Base-by-base conservation (phyloP, 2,888 invertebrate genomes). In the Synanthedon tipuliformis region DNA sequence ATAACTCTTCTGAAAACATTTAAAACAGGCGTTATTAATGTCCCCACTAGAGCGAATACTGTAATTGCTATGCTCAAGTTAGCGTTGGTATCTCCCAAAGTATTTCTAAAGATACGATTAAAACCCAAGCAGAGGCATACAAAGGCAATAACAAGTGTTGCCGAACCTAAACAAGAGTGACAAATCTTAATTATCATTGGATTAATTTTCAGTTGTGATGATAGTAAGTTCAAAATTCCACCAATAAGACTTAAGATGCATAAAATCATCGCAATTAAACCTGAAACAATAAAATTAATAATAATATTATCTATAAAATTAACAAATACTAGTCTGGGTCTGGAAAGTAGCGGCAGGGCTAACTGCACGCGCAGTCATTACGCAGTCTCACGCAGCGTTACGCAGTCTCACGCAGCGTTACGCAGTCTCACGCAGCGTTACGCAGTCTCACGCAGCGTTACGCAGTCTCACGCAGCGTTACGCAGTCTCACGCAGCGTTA, bases 211-310 rank as follows among this genome's bases (percentile, higher is more conserved):
- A 61, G 23, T 16, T 55, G 57, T 4, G 52, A 52, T 7, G 63
- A 56, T 34, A 62, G 64, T 2, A 77, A 62, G 50, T 72, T 69
- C 18, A 66, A 11, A 0, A 75, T 11, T 23, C 77, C 82, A 48
- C 75, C 78, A 18, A 77, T 23, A 1, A 81, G 63, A 57, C 69
- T 79, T 0, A 74, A 18, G 3, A 66, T 8, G 2, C 79, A 74
- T 3, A 77, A 56, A 5, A 77, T 4, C 63, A 81, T 57, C 5
- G 80, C 76, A 11, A 73, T 41, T 13, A 80, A 55, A 53, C 82
- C 82, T 82, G 71, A 54, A 62, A 79, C 68, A 55, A 51, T 16
- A 40, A 51, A 50, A 40, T 10, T 16, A 1, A 12, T 27, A 27
- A 7, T 34, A 34, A 34, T 10, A 10, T 8, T 34, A 34, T 34